Evolutionary conservation across 2,888 invertebrate species (phyloP), one percentile per base, ranked within the genome.

Genomic region (Matsumyia berberina): DNA sequence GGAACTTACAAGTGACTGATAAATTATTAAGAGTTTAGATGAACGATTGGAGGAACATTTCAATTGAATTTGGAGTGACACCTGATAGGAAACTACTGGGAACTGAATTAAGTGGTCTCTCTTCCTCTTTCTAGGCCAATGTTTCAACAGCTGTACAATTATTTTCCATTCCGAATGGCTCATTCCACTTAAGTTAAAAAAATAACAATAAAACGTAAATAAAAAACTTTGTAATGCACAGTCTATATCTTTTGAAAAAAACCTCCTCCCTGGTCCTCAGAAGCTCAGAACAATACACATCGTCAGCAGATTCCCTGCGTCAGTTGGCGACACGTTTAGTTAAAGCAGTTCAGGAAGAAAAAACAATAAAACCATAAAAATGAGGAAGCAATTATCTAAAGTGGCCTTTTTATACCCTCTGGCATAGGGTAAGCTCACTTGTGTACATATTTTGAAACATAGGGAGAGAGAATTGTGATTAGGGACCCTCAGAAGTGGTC

Each of bases 341-440:
- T 49, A 24, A 42, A 67, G 42, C 12, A 67, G 29, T 42, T 55
- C 42, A 24, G 0, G 7, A 37, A 49, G 29, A 35, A n/a, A 46
- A 44, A 6, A 53, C 31, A 17, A 15, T 51, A 33, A 44, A 62
- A 49, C 76, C 37, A 76, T 66, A 58, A 79, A 58, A 62, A 58
- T 51, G 58, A 57, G 64, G 72, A 79, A 79, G 51, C 79, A 79
- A 79, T 72, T 72, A 79, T 58, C 79, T 72, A 49, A 79, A 79
- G 72, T 79, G 79, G 66, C 42, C 42, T 57, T 76, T 66, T 66
- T 74, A 24, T 24, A 24, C n/a, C n/a, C n/a, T n/a, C n/a, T n/a
- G n/a, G 4, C 24, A 24, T 24, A 24, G 24, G 24, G 24, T 24
- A 4, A 1, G 24, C 24, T 24, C 1, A 24, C 24, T 24, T 24